Evolutionary conservation across 1,140 invertebrate genomes (phyloP).

Genomic region (Procambarus virginalis): DNA sequence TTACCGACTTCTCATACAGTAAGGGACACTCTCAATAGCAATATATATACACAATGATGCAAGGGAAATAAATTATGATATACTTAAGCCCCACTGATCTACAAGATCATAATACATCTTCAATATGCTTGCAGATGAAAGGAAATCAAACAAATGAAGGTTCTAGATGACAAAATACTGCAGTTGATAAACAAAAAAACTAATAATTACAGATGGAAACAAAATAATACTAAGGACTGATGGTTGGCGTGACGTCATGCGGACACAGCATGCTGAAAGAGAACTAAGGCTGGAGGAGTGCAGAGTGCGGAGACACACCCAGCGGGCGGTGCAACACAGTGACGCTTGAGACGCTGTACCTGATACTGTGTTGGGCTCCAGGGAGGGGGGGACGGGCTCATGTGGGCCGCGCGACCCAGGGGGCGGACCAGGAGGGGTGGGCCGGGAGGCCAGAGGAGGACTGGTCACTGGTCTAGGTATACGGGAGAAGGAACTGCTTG

Average conservation of each 20-base stretch:
- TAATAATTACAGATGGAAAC: slow-evolving; percentile 55
- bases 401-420: slow-evolving; percentile 65
- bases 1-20: slow-evolving; percentile 53
- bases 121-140: slow-evolving; percentile 49
- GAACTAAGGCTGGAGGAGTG: slow-evolving; percentile 64
- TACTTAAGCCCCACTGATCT: slow-evolving; percentile 56
- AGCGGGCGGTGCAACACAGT: slow-evolving; percentile 60
- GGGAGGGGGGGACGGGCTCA: slow-evolving; percentile 68
- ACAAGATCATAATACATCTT: slow-evolving; percentile 50
- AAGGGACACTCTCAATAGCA: slow-evolving; percentile 46
- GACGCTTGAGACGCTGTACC: slow-evolving; percentile 67
- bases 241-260: slow-evolving; percentile 63
- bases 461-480: slow-evolving; percentile 62
- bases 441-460: slow-evolving; percentile 56
- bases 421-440: slow-evolving; percentile 64
- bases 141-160: slow-evolving; percentile 46
- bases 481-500: slow-evolving; percentile 50
- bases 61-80: slow-evolving; percentile 51
- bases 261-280: slow-evolving; percentile 65
- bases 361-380: slow-evolving; percentile 70
- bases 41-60: slow-evolving; percentile 49
- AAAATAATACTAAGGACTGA: slow-evolving; percentile 55
- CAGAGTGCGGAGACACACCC: slow-evolving; percentile 60
- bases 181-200: slow-evolving; percentile 42
- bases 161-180: slow-evolving; percentile 58